phyloP scores from a whole-genome alignment of 2,113 vertebrate genomes.

The Chloebia gouldiae region DNA sequence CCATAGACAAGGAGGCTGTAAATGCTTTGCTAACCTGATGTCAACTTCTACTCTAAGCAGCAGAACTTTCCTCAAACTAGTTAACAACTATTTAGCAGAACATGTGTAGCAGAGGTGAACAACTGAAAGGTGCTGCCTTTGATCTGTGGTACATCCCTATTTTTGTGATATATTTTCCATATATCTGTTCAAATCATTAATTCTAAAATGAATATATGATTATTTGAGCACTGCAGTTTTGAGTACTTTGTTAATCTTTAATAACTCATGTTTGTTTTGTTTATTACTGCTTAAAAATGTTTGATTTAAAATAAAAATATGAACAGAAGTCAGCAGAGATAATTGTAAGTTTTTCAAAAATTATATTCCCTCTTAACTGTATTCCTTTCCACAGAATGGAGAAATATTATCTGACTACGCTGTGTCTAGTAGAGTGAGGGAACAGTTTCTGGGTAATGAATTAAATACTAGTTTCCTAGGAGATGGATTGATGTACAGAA shows the following conservation, averaged over 20 bases:
- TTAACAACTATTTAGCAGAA: neutral
- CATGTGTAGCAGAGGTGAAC: neutral
- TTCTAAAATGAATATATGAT: neutral
- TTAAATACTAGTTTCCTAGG: conserved; percentile 5
- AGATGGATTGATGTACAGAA: neutral
- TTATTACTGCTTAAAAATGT: neutral
- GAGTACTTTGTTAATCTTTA: neutral
- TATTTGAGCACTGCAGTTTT: neutral
- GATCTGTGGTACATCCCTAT: neutral
- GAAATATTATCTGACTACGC: neutral
- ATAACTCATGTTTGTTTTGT: neutral
- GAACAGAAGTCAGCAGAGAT: neutral
- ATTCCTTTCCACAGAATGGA: neutral
- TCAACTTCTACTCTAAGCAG: neutral
- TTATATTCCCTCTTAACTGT: neutral
- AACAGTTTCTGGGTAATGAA: neutral
- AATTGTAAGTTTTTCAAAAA: neutral
- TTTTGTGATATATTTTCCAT: neutral
- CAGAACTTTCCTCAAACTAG: neutral
- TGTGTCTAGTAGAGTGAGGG: neutral
- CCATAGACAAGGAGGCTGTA: neutral
- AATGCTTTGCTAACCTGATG: neutral
- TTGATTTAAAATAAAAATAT: neutral
- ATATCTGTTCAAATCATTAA: neutral
- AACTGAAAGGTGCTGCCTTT: neutral